Base-by-base conservation (phyloP, 2,113 vertebrate genomes). In the Gallinago paraguaiae region DNA sequence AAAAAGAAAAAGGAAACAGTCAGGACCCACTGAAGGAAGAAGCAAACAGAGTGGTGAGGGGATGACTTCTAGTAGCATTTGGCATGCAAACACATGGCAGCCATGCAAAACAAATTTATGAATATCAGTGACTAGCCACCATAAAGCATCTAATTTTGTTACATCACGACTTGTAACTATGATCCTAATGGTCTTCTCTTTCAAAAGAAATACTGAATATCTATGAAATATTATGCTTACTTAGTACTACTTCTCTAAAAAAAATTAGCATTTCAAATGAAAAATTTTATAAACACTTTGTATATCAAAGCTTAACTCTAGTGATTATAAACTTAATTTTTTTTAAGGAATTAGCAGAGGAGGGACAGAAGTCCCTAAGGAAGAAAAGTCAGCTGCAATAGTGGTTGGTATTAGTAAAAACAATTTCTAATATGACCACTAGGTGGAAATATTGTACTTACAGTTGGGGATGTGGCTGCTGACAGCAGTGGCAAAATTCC, bases 401-500 rank as follows among this genome's bases (percentile, higher is more conserved):
- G 27, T 39, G 13, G 80, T 67, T 88, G 86, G 39, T 53, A 53
- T 59, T 82, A 53, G 41, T 88, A 25, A 82, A 17, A 74, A 70
- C 92, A 93, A 82, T 97, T 95, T 96, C 35, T 64, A 89, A 67
- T 13, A 37, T 6, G 56, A 79, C 97, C 97, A 97, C 98, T 97
- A 98, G 97, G 97, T 97, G 98, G 97, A 95, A 96, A 95, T 96
- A 92, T 82, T 93, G 97, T 96, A 99, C 99, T 99, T 98, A 99
- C 99, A 95, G 99, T 98, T 41, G 99, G 99, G 28, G 99, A 99
- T n/a, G 99, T 99, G 82, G 99, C 99, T 5, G 99, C 99, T 12
- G 99, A 99, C 70, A 99, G 98, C 97, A 99, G 98, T n/a, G 99
- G 99, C 76, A 99, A 97, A 97, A 99, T 99, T 97, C 99, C 99